Percentiles rank a stretch among this genome's conserved stretches.
Evolutionary conservation across 1,140 invertebrate genomes (phyloP).

Genomic region (Drosophila orosa): DNA sequence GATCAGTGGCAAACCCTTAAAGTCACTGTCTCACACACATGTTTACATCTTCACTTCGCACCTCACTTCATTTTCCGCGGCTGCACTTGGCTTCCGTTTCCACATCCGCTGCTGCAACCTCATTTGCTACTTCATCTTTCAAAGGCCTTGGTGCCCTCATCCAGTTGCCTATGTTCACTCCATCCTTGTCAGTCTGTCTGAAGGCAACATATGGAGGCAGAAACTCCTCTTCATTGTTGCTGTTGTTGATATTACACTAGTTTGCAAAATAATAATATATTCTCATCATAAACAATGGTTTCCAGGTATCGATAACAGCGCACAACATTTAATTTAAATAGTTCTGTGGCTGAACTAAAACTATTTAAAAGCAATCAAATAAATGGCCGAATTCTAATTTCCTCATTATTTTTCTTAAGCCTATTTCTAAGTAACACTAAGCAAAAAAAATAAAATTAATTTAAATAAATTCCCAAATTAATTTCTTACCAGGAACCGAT

Average conservation of each 20-base stretch:
- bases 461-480: accelerated
- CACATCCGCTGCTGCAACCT: slow-evolving; percentile 42
- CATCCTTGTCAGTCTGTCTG: slow-evolving; percentile 62
- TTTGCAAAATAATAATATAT: neutral
- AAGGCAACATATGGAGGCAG: slow-evolving; percentile 43
- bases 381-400: too few species aligned
- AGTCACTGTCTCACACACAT: slow-evolving; percentile 25
- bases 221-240: slow-evolving; percentile 24
- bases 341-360: too few species aligned
- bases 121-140: slow-evolving; percentile 53
- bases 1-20: slow-evolving; percentile 26
- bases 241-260: slow-evolving; percentile 17
- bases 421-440: too few species aligned
- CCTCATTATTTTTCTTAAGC: too few species aligned
- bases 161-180: slow-evolving; percentile 45
- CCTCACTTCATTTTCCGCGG: slow-evolving; percentile 41
- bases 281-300: neutral
- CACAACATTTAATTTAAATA: too few species aligned
- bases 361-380: too few species aligned
- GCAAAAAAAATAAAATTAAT: neutral
- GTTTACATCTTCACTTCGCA: slow-evolving; percentile 25
- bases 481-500: neutral
- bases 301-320: too few species aligned
- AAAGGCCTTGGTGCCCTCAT: slow-evolving; percentile 29
- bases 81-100: slow-evolving; percentile 38